These are phyloP conservation scores for honey bee (Apis mellifera) DNA, from an alignment of 1,140 invertebrate genomes.

Conservation along the genomic window Amel_HAv3.1 CM009934.2:11401501-11402000, in stretches of 20 bases:
- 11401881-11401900: slow-evolving; percentile 21
- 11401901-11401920: slow-evolving; percentile 25
- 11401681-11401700: not conserved
- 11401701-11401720: slow-evolving; percentile 2
- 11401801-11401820: slow-evolving; percentile 28
- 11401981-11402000: slow-evolving; percentile 5
- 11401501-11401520: not conserved
- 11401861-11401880: not conserved
- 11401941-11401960: not conserved
- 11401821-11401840: slow-evolving; percentile 7
- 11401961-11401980: not conserved
- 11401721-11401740: slow-evolving; percentile 1
- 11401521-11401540: too few relatives aligned
- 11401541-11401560: too few relatives aligned
- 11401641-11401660: not conserved
- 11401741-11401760: slow-evolving; percentile 19
- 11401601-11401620: not conserved
- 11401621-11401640: too few relatives aligned
- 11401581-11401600: not conserved
- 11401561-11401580: too few relatives aligned
- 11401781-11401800: not conserved
- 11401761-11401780: slow-evolving; percentile 14
- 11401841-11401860: slow-evolving; percentile 33
- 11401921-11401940: slow-evolving; percentile 53
- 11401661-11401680: not conserved